Evolutionary conservation across 2,888 invertebrate species (phyloP).

Genomic region (Drosophila prostipennis): DNA sequence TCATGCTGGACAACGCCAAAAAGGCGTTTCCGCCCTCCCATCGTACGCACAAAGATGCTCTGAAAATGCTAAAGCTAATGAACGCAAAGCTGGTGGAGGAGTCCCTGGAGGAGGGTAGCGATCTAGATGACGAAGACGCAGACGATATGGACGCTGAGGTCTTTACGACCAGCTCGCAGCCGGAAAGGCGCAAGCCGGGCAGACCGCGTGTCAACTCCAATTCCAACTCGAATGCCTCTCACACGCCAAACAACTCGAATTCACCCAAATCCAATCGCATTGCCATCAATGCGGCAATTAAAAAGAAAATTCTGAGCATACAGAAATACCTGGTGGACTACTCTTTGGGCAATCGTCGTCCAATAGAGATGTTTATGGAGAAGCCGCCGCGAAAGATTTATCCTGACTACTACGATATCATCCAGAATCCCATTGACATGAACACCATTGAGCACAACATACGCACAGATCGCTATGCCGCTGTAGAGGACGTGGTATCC

Average conservation of each 20-base stretch:
- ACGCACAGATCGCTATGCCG: slow-evolving; percentile 92
- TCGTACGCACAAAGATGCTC: slow-evolving; percentile 93
- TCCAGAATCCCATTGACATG: slow-evolving; percentile 97
- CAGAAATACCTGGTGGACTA: slow-evolving; percentile 91
- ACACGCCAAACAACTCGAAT: slow-evolving; percentile 59
- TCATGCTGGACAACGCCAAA: slow-evolving; percentile 98
- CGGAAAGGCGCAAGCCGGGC: slow-evolving; percentile 79
- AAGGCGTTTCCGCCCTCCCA: slow-evolving; percentile 93
- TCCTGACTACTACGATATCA: slow-evolving; percentile 97
- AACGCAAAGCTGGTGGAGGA: slow-evolving; percentile 88
- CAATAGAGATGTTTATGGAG: slow-evolving; percentile 97
- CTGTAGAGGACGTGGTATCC: slow-evolving; percentile 92
- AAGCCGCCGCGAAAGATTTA: slow-evolving; percentile 97
- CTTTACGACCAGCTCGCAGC: slow-evolving; percentile 53
- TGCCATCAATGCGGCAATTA: slow-evolving; percentile 85
- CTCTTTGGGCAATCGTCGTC: slow-evolving; percentile 91
- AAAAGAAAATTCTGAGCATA: slow-evolving; percentile 91
- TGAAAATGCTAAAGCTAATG: slow-evolving; percentile 93
- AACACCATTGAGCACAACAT: slow-evolving; percentile 96
- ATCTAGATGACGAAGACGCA: slow-evolving; percentile 72
- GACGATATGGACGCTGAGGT: slow-evolving; percentile 54
- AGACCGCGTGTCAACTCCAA: slow-evolving; percentile 81
- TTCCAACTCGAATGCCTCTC: slow-evolving; percentile 68
- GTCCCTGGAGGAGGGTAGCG: slow-evolving; percentile 80
- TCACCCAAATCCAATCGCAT: slow-evolving; percentile 82